Evolutionary conservation across 1,140 invertebrate species (phyloP).

Genomic region (Micrasema longulum): DNA sequence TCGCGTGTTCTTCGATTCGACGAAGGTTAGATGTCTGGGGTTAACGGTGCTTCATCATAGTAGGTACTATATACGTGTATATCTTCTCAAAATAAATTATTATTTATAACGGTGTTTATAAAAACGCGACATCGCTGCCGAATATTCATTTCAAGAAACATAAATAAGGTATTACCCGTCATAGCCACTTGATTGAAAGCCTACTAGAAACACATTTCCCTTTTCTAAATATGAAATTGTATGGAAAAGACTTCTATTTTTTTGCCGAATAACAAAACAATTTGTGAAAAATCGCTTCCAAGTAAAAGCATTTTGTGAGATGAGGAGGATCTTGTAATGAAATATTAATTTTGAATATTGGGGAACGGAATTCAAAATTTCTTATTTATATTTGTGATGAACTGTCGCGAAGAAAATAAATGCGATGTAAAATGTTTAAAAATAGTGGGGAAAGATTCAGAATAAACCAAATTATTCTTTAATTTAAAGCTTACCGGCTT

Average conservation of each 20-base stretch:
- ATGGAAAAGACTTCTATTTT: conserved; percentile 36
- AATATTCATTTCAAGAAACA: conserved; percentile 19
- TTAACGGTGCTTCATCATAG: no score
- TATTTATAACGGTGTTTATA: background rate
- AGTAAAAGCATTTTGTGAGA: background rate
- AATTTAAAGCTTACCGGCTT: no score
- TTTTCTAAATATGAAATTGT: conserved; percentile 24
- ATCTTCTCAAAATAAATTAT: no score
- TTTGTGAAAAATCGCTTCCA: conserved; percentile 35
- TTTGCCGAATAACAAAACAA: conserved; percentile 41
- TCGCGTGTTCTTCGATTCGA: no score
- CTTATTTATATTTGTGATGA: background rate
- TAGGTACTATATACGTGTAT: no score
- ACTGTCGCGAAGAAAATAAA: background rate
- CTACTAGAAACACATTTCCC: conserved; percentile 16
- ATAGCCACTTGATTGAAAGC: conserved; percentile 30
- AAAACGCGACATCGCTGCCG: background rate
- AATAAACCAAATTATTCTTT: no score
- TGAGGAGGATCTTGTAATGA: conserved; percentile 10
- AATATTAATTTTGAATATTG: conserved; percentile 33
- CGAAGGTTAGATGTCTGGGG: no score
- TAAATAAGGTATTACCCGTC: conserved; percentile 29
- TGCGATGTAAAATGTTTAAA: no score
- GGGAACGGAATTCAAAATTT: conserved; percentile 21
- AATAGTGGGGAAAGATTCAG: no score